phyloP scores from a whole-genome alignment of 2,113 vertebrate genomes.

The Steatornis caripensis region DNA sequence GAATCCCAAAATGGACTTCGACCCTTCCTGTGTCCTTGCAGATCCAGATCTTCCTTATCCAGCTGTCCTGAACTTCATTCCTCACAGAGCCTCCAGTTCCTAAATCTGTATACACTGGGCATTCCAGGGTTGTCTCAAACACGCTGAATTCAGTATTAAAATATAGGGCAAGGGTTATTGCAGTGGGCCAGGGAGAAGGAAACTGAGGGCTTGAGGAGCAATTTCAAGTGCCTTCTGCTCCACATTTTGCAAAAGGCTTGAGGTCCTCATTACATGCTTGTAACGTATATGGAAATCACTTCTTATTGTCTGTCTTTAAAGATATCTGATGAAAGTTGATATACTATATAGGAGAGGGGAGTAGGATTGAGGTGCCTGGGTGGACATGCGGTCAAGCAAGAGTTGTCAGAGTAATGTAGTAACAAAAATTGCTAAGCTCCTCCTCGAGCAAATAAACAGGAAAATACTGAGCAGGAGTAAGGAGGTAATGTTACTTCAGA shows the following conservation, averaged over 20 bases:
- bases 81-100: conserved; percentile 33
- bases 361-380: not conserved
- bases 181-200: not conserved
- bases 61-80: conserved; percentile 34
- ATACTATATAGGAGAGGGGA: not conserved
- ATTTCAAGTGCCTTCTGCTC: not conserved
- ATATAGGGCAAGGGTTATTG: conserved; percentile 21
- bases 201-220: not conserved
- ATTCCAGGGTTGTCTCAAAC: conserved; percentile 30
- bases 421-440: not conserved
- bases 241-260: conserved; percentile 5
- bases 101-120: conserved; percentile 37
- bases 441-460: not conserved
- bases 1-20: not conserved
- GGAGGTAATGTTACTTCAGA: not conserved
- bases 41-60: not conserved
- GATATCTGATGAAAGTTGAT: not conserved
- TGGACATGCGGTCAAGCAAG: not conserved
- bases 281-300: not conserved
- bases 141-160: not conserved
- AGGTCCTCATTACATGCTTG: not conserved
- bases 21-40: not conserved
- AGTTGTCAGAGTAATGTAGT: not conserved
- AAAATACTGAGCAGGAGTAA: not conserved
- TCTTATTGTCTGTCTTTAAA: not conserved